A percentile compares a stretch with the other conserved stretches of the same genome.
Conservation (phyloP, 35 echinoderm and acorn worm genomes). For the Amphiura filiformis region DNA sequence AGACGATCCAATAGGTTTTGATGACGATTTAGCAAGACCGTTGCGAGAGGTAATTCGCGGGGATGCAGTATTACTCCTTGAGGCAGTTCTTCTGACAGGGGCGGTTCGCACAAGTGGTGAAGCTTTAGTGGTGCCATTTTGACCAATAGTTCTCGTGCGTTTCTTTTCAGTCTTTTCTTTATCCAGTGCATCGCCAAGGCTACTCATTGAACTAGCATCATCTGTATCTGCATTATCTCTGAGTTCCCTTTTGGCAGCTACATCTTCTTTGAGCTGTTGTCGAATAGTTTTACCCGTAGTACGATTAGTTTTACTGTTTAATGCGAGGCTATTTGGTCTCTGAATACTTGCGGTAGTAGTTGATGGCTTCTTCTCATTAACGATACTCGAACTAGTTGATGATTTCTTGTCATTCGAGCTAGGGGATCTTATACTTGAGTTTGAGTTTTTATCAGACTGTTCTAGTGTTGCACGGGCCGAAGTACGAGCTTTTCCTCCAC, state of each 20-base stretch:
- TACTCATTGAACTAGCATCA: conserved; percentile 11
- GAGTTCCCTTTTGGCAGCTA: not conserved
- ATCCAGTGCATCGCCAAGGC: not conserved
- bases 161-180: conserved; percentile 4
- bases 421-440: not conserved
- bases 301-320: not conserved
- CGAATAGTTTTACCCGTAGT: conserved; percentile 10
- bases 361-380: too few species aligned
- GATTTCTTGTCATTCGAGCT: not conserved
- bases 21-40: not conserved
- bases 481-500: not conserved
- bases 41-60: not conserved
- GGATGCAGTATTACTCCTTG: not conserved
- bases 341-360: not conserved
- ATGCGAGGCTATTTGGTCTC: not conserved
- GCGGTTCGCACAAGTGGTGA: not conserved
- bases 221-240: not conserved
- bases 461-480: not conserved
- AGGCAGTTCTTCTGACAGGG: not conserved
- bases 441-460: not conserved
- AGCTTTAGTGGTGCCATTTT: not conserved
- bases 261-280: not conserved
- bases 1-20: not conserved
- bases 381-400: not conserved
- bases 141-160: not conserved